Evolutionary conservation across 2,113 vertebrate species (phyloP), one percentile per base, ranked within the genome.

Genomic region (Sylvilagus bachmani): DNA sequence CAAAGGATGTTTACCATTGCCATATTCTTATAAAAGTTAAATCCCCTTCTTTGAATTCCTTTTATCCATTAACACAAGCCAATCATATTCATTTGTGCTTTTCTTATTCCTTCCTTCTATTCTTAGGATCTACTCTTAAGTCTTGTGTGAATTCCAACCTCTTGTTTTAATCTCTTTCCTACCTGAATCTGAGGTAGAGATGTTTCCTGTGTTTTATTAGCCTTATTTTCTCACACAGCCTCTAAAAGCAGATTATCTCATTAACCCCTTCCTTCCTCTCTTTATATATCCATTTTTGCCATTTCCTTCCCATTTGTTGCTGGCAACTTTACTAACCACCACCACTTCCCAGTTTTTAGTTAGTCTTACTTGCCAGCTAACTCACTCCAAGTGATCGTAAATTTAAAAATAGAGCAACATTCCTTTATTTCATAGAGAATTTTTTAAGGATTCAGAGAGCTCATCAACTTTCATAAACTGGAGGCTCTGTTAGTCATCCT

Each of bases 311-410:
- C 13, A 74, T 58, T 55, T 53, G 16, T 86, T 44, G 2, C 51
- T 88, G 49, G 49, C 66, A 55, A 27, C 36, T 93, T 75, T 96
- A 36, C 71, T 69, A 80, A 64, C 66, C 24, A 64, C 51, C 27
- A 71, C 70, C 55, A 44, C 1, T 1, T 62, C 16, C 29, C 55
- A 33, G 77, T 67, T 93, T 84, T 67, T 89, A 78, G 58, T 67
- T 61, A 87, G 38, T 67, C 44, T 29, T 66, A 1, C 10, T 38
- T 92, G 36, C 5, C 19, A 25, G 1, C 3, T 77, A 71, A 29
- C 8, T 84, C 29, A 62, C 77, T 96, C 67, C 66, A 92, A 83
- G 58, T 95, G 61, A 84, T 91, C 44, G 79, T 81, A 67, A 84
- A 82, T 77, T 94, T 27, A 53, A 79, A 82, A 25, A 49, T 82